Conservation (phyloP, 2,113 vertebrate genomes). For the Nothoprocta perdicaria region DNA sequence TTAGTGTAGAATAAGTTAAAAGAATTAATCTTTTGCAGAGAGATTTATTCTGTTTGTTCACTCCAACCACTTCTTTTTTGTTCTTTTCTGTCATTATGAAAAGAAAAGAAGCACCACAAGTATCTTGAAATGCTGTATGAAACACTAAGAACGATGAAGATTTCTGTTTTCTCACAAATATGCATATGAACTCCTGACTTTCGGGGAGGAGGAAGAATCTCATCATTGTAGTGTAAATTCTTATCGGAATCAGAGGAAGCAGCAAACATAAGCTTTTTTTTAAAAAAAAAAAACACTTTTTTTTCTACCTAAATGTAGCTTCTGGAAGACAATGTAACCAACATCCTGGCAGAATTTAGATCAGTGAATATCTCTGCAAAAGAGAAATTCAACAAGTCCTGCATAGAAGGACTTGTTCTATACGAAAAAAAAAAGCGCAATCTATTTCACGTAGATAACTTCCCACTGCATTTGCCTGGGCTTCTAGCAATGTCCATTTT, state of each 20-base stretch:
- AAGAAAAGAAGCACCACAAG: neutral
- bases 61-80: neutral
- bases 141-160: neutral
- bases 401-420: neutral
- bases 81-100: neutral
- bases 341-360: neutral
- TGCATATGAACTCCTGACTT: neutral
- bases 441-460: neutral
- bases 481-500: neutral
- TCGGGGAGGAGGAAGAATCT: neutral
- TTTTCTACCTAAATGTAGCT: neutral
- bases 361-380: neutral
- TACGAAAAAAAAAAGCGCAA: neutral
- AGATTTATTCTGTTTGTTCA: neutral
- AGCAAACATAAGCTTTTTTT: neutral
- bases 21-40: neutral
- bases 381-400: neutral
- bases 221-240: neutral
- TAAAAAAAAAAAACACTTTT: neutral
- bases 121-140: neutral
- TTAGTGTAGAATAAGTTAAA: neutral
- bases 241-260: neutral
- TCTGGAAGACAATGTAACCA: neutral
- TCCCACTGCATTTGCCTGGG: neutral
- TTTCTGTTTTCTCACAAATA: neutral